These are phyloP conservation scores for Rhodinocichla rosea DNA, from an alignment of 2,113 vertebrate species.

Conservation along the genomic window DNA sequence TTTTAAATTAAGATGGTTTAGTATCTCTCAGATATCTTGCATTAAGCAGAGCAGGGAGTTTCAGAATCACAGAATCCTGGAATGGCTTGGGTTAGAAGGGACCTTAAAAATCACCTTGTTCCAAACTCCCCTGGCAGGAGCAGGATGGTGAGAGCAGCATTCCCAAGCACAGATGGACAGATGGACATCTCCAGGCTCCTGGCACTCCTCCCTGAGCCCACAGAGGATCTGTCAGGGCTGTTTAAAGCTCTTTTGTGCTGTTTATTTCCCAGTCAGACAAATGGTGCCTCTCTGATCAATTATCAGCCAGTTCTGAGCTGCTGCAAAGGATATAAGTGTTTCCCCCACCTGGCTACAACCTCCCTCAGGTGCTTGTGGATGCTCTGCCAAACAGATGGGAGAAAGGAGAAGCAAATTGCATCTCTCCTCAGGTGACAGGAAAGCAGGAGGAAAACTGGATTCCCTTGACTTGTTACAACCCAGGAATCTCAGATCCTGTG, in stretches of 20 bases:
- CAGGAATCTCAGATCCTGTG: not conserved
- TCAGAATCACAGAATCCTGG: not conserved
- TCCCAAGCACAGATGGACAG: not conserved
- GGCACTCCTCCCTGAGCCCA: not conserved
- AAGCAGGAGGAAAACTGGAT: not conserved
- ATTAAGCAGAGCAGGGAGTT: not conserved
- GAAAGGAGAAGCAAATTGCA: not conserved
- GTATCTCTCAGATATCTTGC: not conserved
- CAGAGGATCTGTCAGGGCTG: not conserved
- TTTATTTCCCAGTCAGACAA: not conserved
- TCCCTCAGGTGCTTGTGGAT: not conserved
- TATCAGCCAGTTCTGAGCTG: not conserved
- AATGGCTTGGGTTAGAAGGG: not conserved
- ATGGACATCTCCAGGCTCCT: not conserved
- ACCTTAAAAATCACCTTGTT: not conserved
- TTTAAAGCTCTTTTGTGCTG: not conserved
- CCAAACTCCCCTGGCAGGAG: not conserved
- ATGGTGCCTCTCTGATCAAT: fast-evolving
- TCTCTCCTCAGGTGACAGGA: not conserved
- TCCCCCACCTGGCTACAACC: not conserved
- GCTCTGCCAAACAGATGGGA: not conserved
- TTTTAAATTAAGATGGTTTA: not conserved
- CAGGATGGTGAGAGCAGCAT: not conserved
- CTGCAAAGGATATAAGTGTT: not conserved
- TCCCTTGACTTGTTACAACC: not conserved